Conservation (phyloP, 1,140 invertebrate species). For the Drosophila pectinifera region DNA sequence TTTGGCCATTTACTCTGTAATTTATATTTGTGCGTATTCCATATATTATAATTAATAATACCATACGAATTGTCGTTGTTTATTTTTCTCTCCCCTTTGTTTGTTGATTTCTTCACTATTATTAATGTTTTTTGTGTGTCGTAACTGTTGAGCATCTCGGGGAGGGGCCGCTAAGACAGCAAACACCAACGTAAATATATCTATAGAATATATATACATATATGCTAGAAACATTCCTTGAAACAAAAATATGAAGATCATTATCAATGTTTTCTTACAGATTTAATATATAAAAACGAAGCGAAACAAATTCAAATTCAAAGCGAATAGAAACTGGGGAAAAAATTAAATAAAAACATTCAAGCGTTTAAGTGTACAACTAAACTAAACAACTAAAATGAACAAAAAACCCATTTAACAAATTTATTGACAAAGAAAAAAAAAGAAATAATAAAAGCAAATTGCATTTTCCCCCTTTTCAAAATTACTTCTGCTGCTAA, state of each 20-base stretch:
- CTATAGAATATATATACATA: conserved; percentile 10
- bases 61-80: conserved; percentile 21
- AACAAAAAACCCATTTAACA: conserved; percentile 51
- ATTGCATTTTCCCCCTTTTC: conserved; percentile 77
- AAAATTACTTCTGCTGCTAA: conserved; percentile 37
- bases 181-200: conserved; percentile 19
- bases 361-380: conserved; percentile 43
- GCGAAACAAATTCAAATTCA: conserved; percentile 19
- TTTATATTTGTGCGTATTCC: conserved; percentile 67
- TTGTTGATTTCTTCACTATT: conserved; percentile 8
- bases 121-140: conserved; percentile 11
- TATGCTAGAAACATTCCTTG: conserved; percentile 44
- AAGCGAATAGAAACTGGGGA: conserved; percentile 39
- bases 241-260: conserved; percentile 45
- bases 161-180: not conserved
- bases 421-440: conserved; percentile 66
- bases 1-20: conserved; percentile 67
- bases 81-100: conserved; percentile 16
- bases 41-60: conserved; percentile 50
- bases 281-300: conserved; percentile 52
- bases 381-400: conserved; percentile 46
- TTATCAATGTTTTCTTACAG: conserved; percentile 64
- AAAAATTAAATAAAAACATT: conserved; percentile 1
- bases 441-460: conserved; percentile 50
- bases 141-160: conserved; percentile 22